A percentile compares a stretch with the other conserved stretches of the same genome.
Evolutionary conservation across 2,113 vertebrate species (phyloP).

Genomic region (Ctenodactylus gundi): DNA sequence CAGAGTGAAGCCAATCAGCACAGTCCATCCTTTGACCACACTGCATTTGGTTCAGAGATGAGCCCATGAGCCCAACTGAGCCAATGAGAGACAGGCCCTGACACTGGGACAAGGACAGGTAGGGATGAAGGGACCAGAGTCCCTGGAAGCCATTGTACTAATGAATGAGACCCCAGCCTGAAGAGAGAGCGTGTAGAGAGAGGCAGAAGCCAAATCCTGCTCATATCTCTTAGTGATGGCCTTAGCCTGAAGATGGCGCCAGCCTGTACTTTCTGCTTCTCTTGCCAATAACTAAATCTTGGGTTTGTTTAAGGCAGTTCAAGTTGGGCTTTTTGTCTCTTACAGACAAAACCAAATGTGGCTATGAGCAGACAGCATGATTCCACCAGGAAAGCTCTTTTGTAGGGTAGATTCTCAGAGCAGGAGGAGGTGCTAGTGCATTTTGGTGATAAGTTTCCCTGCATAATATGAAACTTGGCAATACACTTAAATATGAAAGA

Average conservation of each 20-base stretch:
- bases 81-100: too few species aligned
- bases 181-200: neutral
- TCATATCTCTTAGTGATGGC: fast-evolving
- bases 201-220: neutral
- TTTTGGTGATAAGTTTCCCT: neutral
- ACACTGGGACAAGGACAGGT: neutral
- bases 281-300: neutral
- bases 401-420: neutral
- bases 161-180: fast-evolving
- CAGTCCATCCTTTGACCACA: neutral
- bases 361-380: neutral
- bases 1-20: fast-evolving
- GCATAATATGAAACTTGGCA: neutral
- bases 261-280: neutral
- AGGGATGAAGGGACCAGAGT: fast-evolving
- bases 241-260: neutral
- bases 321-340: neutral
- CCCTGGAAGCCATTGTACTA: neutral
- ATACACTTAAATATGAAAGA: neutral
- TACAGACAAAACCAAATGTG: neutral
- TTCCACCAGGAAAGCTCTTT: neutral
- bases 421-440: neutral
- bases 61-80: neutral
- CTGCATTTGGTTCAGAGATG: neutral
- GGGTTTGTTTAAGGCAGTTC: neutral